These are phyloP conservation scores for Hozukius guyotensis DNA, from an alignment of 2,797 vertebrate genomes.

Conservation along the genomic window DNA sequence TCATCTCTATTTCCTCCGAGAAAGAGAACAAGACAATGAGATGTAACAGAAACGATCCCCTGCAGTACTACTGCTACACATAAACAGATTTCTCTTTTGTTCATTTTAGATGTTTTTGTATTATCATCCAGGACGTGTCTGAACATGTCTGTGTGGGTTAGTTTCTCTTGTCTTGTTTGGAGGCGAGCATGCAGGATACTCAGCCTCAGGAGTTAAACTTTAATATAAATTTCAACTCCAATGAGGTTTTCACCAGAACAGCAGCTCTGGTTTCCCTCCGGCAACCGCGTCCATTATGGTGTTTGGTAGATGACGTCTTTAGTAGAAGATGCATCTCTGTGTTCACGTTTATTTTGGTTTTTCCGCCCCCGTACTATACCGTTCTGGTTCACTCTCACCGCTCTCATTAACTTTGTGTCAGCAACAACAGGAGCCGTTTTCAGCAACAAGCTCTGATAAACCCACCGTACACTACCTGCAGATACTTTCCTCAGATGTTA, in stretches of 20 bases:
- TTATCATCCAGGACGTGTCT: not conserved
- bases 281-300: too few relatives aligned
- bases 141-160: not conserved
- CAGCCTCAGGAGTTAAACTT: not conserved
- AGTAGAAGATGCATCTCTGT: not conserved
- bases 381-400: not conserved
- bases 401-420: not conserved
- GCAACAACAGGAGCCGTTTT: not conserved
- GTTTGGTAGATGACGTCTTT: not conserved
- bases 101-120: not conserved
- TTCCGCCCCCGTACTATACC: accelerated
- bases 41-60: not conserved
- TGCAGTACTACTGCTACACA: too few relatives aligned
- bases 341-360: not conserved
- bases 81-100: not conserved
- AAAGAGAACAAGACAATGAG: not conserved
- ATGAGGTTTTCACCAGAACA: not conserved
- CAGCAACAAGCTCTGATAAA: not conserved
- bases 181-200: not conserved
- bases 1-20: not conserved
- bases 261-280: not conserved
- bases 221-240: not conserved
- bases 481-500: too few relatives aligned
- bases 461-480: not conserved
- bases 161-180: not conserved